These are phyloP conservation scores for Danio rerio DNA, from an alignment of 2,113 vertebrate genomes.

Conservation along the genomic window DNA sequence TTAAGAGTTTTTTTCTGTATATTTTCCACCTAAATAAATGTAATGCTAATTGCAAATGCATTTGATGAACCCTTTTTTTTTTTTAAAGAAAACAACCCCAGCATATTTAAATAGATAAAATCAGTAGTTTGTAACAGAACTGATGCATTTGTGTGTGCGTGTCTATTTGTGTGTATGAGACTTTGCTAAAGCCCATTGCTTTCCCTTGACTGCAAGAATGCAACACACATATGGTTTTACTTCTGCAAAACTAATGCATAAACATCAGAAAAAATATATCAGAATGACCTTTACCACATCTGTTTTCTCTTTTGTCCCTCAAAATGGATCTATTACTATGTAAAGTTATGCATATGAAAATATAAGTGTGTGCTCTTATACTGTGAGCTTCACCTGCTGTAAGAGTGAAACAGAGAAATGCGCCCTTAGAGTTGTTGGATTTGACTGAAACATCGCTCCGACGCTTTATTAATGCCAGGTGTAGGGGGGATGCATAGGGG, in stretches of 20 bases:
- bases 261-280: slow-evolving; percentile 76
- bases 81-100: not conserved
- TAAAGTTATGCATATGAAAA: slow-evolving; percentile 86
- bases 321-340: slow-evolving; percentile 77
- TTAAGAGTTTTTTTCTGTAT: not conserved
- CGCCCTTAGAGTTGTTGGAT: not conserved
- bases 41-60: not conserved
- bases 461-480: slow-evolving; percentile 80
- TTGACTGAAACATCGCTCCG: slow-evolving; percentile 53
- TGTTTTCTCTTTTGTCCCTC: slow-evolving; percentile 79
- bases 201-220: slow-evolving; percentile 35
- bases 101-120: slow-evolving; percentile 27
- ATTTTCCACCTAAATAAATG: not conserved
- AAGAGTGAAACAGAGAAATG: slow-evolving; percentile 70
- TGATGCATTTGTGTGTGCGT: slow-evolving; percentile 11
- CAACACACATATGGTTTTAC: slow-evolving; percentile 76
- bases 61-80: not conserved
- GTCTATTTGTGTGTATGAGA: not conserved
- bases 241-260: slow-evolving; percentile 75
- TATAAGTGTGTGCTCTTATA: slow-evolving; percentile 71
- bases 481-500: slow-evolving; percentile 56
- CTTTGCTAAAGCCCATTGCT: not conserved
- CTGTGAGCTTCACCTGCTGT: slow-evolving; percentile 79
- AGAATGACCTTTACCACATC: slow-evolving; percentile 81
- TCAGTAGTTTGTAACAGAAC: not conserved